phyloP scores from a whole-genome alignment of 2,113 vertebrate species.

The Forbesichthys papilliferus region DNA sequence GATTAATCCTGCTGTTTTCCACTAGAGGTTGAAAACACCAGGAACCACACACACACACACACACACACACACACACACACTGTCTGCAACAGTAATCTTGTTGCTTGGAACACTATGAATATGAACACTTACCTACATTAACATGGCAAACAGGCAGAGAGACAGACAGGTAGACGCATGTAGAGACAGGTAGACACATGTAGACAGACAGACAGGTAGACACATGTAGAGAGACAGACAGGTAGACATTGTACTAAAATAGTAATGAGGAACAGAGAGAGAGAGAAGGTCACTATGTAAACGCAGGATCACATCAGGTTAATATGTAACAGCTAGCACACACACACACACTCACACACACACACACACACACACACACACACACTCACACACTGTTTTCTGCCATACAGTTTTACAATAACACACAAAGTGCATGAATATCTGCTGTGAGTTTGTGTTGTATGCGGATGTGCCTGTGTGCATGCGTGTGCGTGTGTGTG shows the following conservation, averaged over 20 bases:
- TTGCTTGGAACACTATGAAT: too few species aligned
- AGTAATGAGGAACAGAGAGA: not conserved
- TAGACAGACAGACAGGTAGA: not conserved
- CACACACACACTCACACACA: not conserved
- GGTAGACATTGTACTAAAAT: not conserved
- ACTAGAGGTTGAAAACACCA: constrained; percentile 16
- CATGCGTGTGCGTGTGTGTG: too few species aligned
- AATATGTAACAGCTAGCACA: constrained; percentile 1
- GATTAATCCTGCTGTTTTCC: constrained; percentile 59
- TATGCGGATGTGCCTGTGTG: too few species aligned
- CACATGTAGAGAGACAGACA: not conserved
- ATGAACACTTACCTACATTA: not conserved
- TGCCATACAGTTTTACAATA: too few species aligned
- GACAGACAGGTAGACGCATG: not conserved
- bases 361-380: not conserved
- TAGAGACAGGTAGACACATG: not conserved
- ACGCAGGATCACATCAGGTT: not conserved
- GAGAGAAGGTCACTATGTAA: constrained; percentile 6
- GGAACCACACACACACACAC: not conserved
- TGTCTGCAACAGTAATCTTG: too few species aligned
- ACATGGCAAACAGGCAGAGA: not conserved
- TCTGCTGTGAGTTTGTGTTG: too few species aligned
- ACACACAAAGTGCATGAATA: too few species aligned
- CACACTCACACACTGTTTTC: not conserved
- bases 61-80: not conserved